These are phyloP conservation scores for Trissolcus basalis DNA, from an alignment of 1,140 invertebrate genomes.

Conservation along the genomic window DNA sequence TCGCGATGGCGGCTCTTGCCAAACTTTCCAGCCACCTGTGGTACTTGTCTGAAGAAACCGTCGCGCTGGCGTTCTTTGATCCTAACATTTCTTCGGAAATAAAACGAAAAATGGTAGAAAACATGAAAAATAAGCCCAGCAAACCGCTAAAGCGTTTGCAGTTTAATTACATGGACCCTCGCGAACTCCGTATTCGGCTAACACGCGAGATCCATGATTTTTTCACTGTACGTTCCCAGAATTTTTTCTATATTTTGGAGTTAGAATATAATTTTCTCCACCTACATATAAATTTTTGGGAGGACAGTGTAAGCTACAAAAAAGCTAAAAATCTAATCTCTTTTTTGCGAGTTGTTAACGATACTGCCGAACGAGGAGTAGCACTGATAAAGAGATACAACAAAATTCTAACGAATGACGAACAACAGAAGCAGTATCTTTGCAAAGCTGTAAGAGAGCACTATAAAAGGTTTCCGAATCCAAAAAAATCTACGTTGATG, in stretches of 20 bases:
- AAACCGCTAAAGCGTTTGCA: no score
- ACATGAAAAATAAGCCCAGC: neutral
- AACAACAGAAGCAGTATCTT: neutral
- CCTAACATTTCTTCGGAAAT: neutral
- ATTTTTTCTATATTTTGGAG: no score
- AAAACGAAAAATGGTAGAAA: conserved; percentile 1
- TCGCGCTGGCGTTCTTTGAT: no score
- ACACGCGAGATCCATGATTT: no score
- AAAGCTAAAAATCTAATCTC: neutral
- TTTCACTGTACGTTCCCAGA: no score
- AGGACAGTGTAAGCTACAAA: neutral
- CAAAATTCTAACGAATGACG: neutral
- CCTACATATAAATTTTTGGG: neutral
- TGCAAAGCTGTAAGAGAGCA: neutral
- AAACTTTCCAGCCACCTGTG: neutral
- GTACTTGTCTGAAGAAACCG: neutral
- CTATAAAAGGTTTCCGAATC: neutral
- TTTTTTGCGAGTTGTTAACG: neutral
- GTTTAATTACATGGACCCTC: no score
- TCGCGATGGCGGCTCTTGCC: neutral
- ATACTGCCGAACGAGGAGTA: neutral
- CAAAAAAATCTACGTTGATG: neutral
- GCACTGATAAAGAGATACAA: neutral
- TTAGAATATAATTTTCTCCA: no score
- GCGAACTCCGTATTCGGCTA: no score